Evolutionary conservation across 1,140 invertebrate species (phyloP).

Genomic region (Drosophila neocordata): DNA sequence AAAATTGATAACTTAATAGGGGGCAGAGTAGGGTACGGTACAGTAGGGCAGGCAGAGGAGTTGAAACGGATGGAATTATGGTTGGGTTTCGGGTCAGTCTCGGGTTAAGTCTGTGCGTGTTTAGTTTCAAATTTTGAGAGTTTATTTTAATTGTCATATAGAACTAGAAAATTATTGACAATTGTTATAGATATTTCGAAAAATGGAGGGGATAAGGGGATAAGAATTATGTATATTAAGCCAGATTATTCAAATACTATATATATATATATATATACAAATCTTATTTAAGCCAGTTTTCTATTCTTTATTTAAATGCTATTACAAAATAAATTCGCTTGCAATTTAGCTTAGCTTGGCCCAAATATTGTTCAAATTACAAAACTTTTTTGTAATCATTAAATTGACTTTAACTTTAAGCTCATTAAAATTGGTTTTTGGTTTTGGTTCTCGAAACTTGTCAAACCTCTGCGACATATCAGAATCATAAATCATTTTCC

Average conservation of each 20-base stretch:
- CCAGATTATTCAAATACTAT: no score
- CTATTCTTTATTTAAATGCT: no score
- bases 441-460: slow-evolving; percentile 12
- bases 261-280: no score
- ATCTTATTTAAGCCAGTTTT: no score
- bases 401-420: slow-evolving; percentile 57
- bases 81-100: neutral
- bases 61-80: slow-evolving; percentile 13
- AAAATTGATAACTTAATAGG: slow-evolving; percentile 64
- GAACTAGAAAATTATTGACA: neutral
- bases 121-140: slow-evolving; percentile 11
- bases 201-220: no score
- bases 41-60: no score
- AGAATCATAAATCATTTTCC: slow-evolving; percentile 62
- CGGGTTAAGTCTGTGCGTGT: slow-evolving; percentile 49
- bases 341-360: no score
- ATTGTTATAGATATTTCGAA: neutral
- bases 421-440: slow-evolving; percentile 52
- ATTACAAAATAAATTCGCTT: no score
- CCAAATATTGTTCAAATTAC: no score
- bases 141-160: slow-evolving; percentile 4
- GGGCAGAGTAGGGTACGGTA: neutral
- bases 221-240: no score
- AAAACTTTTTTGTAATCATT: slow-evolving; percentile 26
- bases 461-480: slow-evolving; percentile 7